Conservation (phyloP, 2,888 invertebrate species). For the Acronicta alni region DNA sequence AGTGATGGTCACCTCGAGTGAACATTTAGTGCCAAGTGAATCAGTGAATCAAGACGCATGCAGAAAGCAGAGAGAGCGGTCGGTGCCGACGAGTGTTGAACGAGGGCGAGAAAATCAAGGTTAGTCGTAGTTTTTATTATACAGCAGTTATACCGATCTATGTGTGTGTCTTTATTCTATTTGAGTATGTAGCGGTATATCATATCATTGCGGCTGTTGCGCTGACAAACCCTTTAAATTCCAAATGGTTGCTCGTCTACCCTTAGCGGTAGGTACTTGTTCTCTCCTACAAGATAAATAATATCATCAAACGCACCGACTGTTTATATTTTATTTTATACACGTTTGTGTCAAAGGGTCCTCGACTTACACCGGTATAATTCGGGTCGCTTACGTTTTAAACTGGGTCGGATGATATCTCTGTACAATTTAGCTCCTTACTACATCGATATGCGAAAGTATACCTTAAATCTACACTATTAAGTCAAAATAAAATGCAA, state of each 20-base stretch:
- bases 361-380: slow-evolving; percentile 55
- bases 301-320: slow-evolving; percentile 56
- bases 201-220: neutral
- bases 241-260: neutral
- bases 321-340: slow-evolving; percentile 60
- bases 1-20: no score
- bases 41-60: no score
- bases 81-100: no score
- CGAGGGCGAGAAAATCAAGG: no score
- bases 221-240: neutral
- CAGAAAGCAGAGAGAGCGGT: no score
- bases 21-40: no score
- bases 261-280: neutral
- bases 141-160: no score
- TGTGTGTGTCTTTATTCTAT: neutral
- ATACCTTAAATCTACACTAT: slow-evolving; percentile 1
- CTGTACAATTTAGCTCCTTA: slow-evolving; percentile 31
- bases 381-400: slow-evolving; percentile 63
- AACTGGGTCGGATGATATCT: slow-evolving; percentile 63
- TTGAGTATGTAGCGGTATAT: neutral
- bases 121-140: no score
- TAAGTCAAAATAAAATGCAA: slow-evolving; percentile 25
- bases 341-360: slow-evolving; percentile 57
- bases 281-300: slow-evolving; percentile 52
- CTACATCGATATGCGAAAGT: slow-evolving; percentile 10